phyloP scores from a whole-genome alignment of 2,113 vertebrate genomes.

The Tylochromis polylepis region DNA sequence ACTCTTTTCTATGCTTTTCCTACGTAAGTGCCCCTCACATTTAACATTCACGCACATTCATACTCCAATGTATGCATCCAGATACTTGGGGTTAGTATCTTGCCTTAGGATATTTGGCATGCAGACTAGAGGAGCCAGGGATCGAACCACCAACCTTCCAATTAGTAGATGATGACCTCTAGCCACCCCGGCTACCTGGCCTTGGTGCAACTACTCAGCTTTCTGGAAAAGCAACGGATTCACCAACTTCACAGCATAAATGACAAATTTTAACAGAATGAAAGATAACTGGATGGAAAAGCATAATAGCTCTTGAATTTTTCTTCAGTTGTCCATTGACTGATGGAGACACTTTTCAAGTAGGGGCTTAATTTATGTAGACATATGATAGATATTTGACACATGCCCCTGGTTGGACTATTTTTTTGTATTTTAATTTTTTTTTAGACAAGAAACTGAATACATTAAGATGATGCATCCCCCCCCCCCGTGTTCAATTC shows the following conservation, averaged over 20 bases:
- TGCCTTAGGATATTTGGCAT: not conserved
- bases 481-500: not conserved
- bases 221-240: not conserved
- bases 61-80: not conserved
- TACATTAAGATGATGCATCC: rapidly evolving
- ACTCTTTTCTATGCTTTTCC: not conserved
- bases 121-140: not conserved
- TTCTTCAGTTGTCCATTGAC: not conserved
- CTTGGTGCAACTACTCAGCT: not conserved
- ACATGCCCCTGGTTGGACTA: not conserved
- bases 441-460: not conserved
- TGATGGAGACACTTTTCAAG: not conserved
- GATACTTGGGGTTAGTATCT: not conserved
- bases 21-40: not conserved
- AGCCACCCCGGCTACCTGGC: not conserved
- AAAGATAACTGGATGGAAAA: not conserved
- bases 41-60: not conserved
- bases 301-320: not conserved
- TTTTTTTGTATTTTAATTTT: not conserved
- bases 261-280: not conserved
- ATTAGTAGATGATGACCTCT: not conserved
- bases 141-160: not conserved
- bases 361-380: not conserved
- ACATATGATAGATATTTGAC: not conserved
- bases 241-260: not conserved